Evolutionary conservation across 2,888 invertebrate species (phyloP), one percentile per base, ranked within the genome.

Genomic region (Dioctria linearis): DNA sequence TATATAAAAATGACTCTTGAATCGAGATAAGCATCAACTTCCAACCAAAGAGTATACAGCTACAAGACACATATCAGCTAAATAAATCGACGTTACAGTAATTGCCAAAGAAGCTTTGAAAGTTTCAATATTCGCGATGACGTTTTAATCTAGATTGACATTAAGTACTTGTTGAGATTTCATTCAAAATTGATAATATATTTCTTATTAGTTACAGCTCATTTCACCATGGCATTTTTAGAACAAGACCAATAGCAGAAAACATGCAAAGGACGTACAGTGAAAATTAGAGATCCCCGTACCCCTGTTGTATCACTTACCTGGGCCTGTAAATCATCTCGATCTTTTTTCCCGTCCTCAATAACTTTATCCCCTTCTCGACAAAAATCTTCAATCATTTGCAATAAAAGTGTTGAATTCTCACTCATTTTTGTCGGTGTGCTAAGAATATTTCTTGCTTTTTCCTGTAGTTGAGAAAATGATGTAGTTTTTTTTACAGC

Each of bases 271-370:
- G 5, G 4, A 9, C 59, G 59, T 59, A 13, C 11, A 11, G 59
- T 59, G 5, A 13, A 59, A 13, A 59, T 59, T 13, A 59, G 3
- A 13, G 3, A 5, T 11, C 5, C 13, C 13, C 5, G 3, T 59
- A 5, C 3, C 5, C 46, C 25, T 25, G 25, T 25, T 25, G 25
- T 25, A 25, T 43, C 13, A 71, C 42, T 43, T 59, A 95, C 95
- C 93, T 95, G 95, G 81, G 93, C 92, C 67, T 92, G 91, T 83
- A 95, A 88, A 86, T 95, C 95, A 83, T 94, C 93, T 40, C 92
- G 90, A 84, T 95, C 95, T 73, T 90, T 91, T 83, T 91, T 92
- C 57, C 93, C 90, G 46, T 91, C 91, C 79, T 95, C 95, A 9
- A 93, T 88, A 80, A 94, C 91, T 82, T 90, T 91, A 84, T 92